Evolutionary conservation across 92 coral and sea anemone species (phyloP).

Genomic region (Diadumene lineata): DNA sequence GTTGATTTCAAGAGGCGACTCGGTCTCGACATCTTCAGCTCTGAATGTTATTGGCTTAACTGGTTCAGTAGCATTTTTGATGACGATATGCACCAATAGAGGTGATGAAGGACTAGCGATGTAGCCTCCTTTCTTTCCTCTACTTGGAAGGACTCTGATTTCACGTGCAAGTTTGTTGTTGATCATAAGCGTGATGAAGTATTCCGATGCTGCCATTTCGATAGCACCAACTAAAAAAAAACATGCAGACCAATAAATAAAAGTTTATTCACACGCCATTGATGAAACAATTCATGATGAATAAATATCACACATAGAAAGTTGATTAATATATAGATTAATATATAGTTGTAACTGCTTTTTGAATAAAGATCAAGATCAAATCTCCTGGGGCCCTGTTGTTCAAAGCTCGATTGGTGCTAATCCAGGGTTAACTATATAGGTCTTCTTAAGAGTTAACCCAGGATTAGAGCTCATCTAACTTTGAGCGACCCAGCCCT

Average conservation of each 20-base stretch:
- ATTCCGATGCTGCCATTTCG: constrained; percentile 41
- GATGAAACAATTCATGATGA: too few species aligned
- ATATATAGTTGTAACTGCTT: too few species aligned
- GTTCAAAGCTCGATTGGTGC: too few species aligned
- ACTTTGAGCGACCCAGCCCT: too few species aligned
- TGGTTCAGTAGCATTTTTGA: constrained; percentile 66
- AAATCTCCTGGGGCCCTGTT: too few species aligned
- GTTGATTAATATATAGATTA: too few species aligned
- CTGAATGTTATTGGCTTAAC: constrained; percentile 68
- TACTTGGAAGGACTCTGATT: constrained; percentile 75
- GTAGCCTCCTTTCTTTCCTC: constrained; percentile 83
- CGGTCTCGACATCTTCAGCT: constrained; percentile 85
- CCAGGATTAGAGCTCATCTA: too few species aligned
- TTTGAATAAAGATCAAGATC: too few species aligned
- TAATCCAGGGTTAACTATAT: too few species aligned
- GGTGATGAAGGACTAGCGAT: constrained; percentile 47
- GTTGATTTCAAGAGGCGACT: constrained; percentile 68
- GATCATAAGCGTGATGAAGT: constrained; percentile 67
- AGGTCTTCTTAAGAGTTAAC: too few species aligned
- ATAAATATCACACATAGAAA: too few species aligned
- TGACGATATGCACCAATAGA: constrained; percentile 77
- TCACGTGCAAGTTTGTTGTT: constrained; percentile 84
- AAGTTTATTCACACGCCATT: background rate
- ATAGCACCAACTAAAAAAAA: constrained; percentile 20
- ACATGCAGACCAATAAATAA: background rate